Evolutionary conservation across 2,888 invertebrate species (phyloP), one percentile per base, ranked within the genome.

Genomic region (Diachrysia chrysitis): DNA sequence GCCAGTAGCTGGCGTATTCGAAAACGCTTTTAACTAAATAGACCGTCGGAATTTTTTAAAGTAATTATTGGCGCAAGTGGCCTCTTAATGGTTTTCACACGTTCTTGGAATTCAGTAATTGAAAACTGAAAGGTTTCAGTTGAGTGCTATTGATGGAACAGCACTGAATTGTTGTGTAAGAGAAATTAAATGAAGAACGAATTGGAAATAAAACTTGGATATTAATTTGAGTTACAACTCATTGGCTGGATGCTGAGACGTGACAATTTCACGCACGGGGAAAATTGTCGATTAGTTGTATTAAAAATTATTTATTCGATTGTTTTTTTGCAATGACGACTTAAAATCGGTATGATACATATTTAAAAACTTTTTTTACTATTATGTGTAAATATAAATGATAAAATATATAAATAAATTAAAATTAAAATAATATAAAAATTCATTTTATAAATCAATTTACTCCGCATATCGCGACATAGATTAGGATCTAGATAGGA

Each of bases 11-110:
- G 69, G 76, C 66, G 58, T 79, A 83, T 82, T 82, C 57, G 85
- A 82, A 81, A 88, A 87, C 60, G 88, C 88, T 88, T 88, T 88
- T 82, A 87, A 74, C 79, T 74, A 84, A 85, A 85, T 84, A 85
- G 82, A 75, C 65, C 56, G 66, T 57, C 65, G 59, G 82, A 80
- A 79, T 84, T 82, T 84, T 85, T 82, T 71, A 81, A 85, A 78
- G 74, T 83, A 85, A 86, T 85, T 83, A 83, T 83, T 78, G 79
- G 69, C 60, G 58, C 57, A 69, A 71, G 66, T 60, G 58, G 64
- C 17, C 55, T 59, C 63, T 56, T 80, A 74, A 76, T 75, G 78
- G 79, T 60, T 83, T 81, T 63, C 71, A 71, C 73, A 75, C 67
- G 77, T 68, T 75, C 56, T 65, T 66, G 53, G 70, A 64, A 65